Evolutionary conservation across 64 coral and sea anemone species (phyloP), one percentile per base, ranked within the genome.

Genomic region (Hydrozoanthus tunicans): DNA sequence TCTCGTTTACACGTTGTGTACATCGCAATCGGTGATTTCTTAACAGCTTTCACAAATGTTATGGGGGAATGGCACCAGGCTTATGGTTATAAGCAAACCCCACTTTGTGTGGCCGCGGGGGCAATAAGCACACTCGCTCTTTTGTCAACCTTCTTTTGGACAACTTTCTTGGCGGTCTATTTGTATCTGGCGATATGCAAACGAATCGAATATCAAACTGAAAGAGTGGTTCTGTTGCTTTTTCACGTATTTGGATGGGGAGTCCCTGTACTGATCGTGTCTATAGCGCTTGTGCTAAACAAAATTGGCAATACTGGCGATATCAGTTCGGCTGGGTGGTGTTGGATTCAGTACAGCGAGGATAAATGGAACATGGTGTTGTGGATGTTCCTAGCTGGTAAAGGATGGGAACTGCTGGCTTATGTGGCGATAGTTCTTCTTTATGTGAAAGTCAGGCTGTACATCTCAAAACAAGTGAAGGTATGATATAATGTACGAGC

Each of bases 11-110:
- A 59, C 3, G 61, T 81, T 10, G 78, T 81, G 58, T 81, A 58
- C n/a, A 81, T 81, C 15, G 58, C 79, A 81, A 81, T 81, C 3
- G 79, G 79, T 58, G 79, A 81, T 13, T 81, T 81, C 1, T 23
- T 81, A 55, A 81, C 79, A 26, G 79, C 79, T 6, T n/a, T 58
- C 7, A 81, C 79, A 10, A 81, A 81, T 62, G 7, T 62, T 43
- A 11, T 81, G 12, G 79, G 79, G 9, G 58, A 24, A 81, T 81
- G 57, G 79, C 79, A 81, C 25, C 23, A 62, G 14, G 79, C 17
- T 3, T 27, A 81, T 24, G 20, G 2, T 62, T 81, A 56, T 27
- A 0, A 61, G 0, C 58, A 55, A 6, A 62, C 79, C 56, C 0
- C n/a, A 10, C 15, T 56, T 25, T 81, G 79, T 11, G 4, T 6